Evolutionary conservation across 37 sponge, comb jelly and placozoan species (phyloP).

Genomic region (Axinella damicornis): DNA sequence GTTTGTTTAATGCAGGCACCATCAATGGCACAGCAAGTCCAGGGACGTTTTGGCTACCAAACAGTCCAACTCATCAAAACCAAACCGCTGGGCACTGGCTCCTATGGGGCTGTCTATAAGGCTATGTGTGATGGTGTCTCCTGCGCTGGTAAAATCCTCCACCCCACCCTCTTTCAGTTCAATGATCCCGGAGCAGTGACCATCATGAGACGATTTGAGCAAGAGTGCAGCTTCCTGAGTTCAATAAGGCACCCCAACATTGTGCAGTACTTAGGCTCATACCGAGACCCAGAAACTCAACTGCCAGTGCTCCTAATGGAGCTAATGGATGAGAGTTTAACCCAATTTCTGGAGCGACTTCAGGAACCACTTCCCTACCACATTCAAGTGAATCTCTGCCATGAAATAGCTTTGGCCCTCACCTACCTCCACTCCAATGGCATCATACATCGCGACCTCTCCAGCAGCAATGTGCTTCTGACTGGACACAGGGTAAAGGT

Average conservation of each 20-base stretch:
- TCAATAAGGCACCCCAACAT: background rate
- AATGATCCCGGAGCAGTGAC: background rate
- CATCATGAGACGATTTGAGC: too few relatives aligned
- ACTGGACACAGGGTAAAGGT: background rate
- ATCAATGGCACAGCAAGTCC: conserved; percentile 2
- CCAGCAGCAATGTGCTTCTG: background rate
- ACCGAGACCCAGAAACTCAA: too few relatives aligned
- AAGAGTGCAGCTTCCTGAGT: too few relatives aligned
- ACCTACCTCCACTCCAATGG: background rate
- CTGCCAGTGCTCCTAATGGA: too few relatives aligned
- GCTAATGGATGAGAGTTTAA: too few relatives aligned
- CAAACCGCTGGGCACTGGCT: background rate
- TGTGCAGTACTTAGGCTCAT: background rate
- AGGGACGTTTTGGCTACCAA: too few relatives aligned
- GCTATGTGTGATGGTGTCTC: background rate
- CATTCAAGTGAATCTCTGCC: too few relatives aligned
- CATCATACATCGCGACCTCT: conserved; percentile 14
- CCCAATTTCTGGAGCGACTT: too few relatives aligned
- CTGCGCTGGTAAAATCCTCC: conserved; percentile 20
- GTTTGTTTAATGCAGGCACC: too few relatives aligned
- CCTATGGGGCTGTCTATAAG: conserved; percentile 21
- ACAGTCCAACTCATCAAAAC: background rate
- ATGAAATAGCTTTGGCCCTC: too few relatives aligned
- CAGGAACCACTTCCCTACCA: too few relatives aligned
- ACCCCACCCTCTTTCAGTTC: background rate